Evolutionary conservation across 2,113 vertebrate species (phyloP).

Genomic region (Willisornis vidua): DNA sequence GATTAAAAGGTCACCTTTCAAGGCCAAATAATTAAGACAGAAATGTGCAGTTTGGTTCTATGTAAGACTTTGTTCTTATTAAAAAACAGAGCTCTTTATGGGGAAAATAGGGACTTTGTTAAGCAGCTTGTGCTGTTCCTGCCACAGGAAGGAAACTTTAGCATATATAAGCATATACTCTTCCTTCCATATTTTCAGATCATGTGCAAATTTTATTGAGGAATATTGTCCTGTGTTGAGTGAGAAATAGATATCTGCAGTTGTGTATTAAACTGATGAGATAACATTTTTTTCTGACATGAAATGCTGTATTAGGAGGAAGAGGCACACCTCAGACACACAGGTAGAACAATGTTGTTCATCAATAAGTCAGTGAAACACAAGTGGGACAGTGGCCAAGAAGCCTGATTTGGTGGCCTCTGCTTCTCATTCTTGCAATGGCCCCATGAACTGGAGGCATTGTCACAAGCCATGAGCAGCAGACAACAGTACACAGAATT

Average conservation of each 20-base stretch:
- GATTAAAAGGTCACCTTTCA: conserved; percentile 41
- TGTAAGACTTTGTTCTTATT: not conserved
- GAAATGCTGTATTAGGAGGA: not conserved
- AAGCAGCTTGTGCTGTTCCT: not conserved
- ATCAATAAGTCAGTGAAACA: not conserved
- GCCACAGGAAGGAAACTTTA: not conserved
- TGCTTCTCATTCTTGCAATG: not conserved
- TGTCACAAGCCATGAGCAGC: not conserved
- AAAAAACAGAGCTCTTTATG: not conserved
- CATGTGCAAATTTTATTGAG: not conserved
- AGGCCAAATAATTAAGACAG: conserved; percentile 19
- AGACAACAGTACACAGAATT: not conserved
- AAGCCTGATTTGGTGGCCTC: not conserved
- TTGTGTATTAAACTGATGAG: not conserved
- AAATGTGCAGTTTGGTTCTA: not conserved
- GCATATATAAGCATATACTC: not conserved
- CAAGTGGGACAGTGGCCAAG: not conserved
- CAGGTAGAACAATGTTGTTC: not conserved
- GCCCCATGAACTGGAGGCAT: not conserved
- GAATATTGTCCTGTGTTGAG: not conserved
- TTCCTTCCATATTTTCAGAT: not conserved
- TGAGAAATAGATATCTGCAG: not conserved
- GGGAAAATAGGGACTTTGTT: not conserved
- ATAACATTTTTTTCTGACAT: not conserved
- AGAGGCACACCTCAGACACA: not conserved